A percentile compares a stretch with the other conserved stretches of the same genome.
phyloP scores from a whole-genome alignment of 2,888 invertebrate species.

The Drosophila percnosoma region DNA sequence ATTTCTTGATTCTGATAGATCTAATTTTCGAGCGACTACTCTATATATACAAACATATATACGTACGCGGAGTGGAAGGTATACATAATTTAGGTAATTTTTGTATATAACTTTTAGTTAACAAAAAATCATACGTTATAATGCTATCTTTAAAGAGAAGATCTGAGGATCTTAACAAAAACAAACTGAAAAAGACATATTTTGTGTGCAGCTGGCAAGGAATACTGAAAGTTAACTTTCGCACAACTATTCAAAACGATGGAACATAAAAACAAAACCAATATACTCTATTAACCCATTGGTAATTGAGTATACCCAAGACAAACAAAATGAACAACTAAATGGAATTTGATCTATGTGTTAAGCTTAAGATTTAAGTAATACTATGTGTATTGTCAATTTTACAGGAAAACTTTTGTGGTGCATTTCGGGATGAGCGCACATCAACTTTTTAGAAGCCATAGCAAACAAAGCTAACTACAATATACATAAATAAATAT shows the following conservation, averaged over 20 bases:
- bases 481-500: constrained; percentile 27
- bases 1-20: background rate
- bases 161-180: constrained; percentile 28
- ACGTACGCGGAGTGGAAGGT: constrained; percentile 28
- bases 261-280: background rate
- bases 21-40: constrained; percentile 5
- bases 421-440: constrained; percentile 43
- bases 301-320: background rate
- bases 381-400: constrained; percentile 62
- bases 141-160: constrained; percentile 4
- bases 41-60: constrained; percentile 27
- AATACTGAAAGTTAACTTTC: constrained; percentile 13
- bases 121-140: constrained; percentile 22
- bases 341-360: constrained; percentile 53
- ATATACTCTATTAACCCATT: constrained; percentile 9
- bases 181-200: constrained; percentile 18
- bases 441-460: constrained; percentile 53
- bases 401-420: constrained; percentile 50
- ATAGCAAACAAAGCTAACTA: constrained; percentile 49
- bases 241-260: constrained; percentile 23
- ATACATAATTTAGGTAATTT: constrained; percentile 67
- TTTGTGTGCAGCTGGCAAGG: constrained; percentile 9
- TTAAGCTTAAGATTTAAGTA: constrained; percentile 51
- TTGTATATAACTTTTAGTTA: constrained; percentile 68
- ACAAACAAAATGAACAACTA: constrained; percentile 24